phyloP scores from a whole-genome alignment of 2,113 vertebrate genomes.

The Tyrannus savana region DNA sequence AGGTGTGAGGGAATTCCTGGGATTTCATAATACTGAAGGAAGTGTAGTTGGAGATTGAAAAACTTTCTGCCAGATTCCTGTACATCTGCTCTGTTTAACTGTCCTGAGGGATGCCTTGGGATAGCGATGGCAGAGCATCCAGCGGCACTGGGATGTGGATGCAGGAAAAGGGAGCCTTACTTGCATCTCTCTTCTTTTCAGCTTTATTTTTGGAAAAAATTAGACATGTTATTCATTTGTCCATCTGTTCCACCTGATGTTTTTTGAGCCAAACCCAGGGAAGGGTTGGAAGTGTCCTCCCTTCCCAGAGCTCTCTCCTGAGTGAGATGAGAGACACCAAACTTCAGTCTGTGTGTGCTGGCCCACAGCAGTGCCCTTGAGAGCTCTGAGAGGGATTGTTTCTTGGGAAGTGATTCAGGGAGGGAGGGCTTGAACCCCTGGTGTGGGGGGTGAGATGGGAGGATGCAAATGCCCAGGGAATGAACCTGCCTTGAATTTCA shows the following conservation, averaged over 20 bases:
- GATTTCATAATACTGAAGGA: not conserved
- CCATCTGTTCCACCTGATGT: accelerated
- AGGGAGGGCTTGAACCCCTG: not conserved
- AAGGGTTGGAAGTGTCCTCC: not conserved
- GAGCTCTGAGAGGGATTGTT: not conserved
- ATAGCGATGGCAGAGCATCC: accelerated
- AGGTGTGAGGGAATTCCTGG: not conserved
- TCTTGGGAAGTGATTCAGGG: not conserved
- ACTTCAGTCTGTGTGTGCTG: accelerated
- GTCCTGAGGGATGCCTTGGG: not conserved
- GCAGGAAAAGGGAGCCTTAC: not conserved
- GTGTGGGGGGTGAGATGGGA: not conserved
- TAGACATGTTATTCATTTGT: not conserved
- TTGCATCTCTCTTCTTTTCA: not conserved
- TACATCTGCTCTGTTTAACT: not conserved
- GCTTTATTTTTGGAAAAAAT: not conserved
- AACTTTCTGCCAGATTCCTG: not conserved
- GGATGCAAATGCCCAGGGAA: no score
- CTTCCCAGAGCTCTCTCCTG: accelerated
- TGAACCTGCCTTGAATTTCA: not conserved
- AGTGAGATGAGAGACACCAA: not conserved
- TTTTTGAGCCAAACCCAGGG: not conserved
- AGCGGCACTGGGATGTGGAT: accelerated
- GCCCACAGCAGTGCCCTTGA: not conserved
- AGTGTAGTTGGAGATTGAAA: not conserved